Conservation (phyloP, 2,797 vertebrate species). For the Gadopsis marmoratus region DNA sequence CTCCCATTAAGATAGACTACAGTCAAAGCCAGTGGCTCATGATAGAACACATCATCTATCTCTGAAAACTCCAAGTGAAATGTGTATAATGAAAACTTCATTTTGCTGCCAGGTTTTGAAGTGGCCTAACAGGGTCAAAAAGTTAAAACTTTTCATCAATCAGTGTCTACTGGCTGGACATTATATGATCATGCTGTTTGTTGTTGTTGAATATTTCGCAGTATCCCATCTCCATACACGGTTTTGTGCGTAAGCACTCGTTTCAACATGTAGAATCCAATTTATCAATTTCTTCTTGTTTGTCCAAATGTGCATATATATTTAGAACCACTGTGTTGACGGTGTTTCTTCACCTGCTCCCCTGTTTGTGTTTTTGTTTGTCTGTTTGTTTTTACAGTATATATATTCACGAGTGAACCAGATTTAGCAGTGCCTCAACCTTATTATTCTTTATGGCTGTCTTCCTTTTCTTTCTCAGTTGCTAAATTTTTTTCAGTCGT, state of each 20-base stretch:
- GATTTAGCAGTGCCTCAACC: constrained; percentile 1
- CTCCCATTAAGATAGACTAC: constrained; percentile 40
- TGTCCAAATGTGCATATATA: background rate
- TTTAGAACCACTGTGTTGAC: constrained; percentile 1
- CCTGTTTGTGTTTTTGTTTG: background rate
- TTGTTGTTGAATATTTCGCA: background rate
- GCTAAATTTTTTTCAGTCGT: background rate
- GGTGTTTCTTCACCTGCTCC: background rate
- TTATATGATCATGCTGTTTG: background rate
- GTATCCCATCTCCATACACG: background rate
- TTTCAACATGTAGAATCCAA: background rate
- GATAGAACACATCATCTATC: constrained; percentile 38
- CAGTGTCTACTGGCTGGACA: background rate
- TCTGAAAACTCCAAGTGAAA: constrained; percentile 35
- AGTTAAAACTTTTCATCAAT: background rate
- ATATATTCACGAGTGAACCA: background rate
- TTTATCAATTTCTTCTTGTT: background rate
- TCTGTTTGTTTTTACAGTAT: background rate
- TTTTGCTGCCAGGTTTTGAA: background rate
- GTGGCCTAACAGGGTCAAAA: background rate
- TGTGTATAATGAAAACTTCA: constrained; percentile 23
- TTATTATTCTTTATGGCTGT: constrained; percentile 15
- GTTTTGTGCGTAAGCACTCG: background rate
- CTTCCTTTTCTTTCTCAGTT: background rate
- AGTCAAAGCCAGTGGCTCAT: constrained; percentile 26